Percentiles rank a stretch among this genome's conserved stretches.
Conservation (phyloP, 2,113 vertebrate species). For the Callipepla squamata region DNA sequence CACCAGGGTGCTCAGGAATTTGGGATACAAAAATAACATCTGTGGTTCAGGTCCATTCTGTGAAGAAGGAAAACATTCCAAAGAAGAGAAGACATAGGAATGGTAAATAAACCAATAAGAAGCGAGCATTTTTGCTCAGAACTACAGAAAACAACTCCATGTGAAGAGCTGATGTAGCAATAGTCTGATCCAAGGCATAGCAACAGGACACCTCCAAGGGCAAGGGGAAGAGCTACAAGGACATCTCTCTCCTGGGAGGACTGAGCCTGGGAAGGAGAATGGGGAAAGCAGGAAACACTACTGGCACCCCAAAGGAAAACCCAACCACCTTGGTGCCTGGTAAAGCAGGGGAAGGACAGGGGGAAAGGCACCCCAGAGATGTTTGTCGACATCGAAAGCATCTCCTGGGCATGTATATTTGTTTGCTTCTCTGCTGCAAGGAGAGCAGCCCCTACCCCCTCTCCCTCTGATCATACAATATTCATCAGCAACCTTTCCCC, state of each 20-base stretch:
- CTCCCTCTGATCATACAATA: conserved; percentile 26
- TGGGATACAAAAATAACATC: not conserved
- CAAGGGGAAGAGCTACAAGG: not conserved
- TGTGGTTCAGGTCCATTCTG: not conserved
- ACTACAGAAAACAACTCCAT: not conserved
- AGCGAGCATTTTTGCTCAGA: not conserved
- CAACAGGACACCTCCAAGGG: not conserved
- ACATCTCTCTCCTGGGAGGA: rapidly evolving
- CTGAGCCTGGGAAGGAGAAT: not conserved
- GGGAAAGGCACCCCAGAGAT: not conserved
- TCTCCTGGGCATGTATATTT: not conserved
- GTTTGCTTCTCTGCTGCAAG: not conserved
- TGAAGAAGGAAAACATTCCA: not conserved
- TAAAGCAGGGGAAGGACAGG: not conserved
- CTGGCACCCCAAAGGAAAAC: not conserved
- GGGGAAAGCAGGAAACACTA: not conserved
- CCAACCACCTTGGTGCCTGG: rapidly evolving
- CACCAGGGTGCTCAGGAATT: not conserved
- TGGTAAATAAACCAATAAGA: not conserved
- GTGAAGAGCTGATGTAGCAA: not conserved
- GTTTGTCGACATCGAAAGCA: conserved; percentile 25
- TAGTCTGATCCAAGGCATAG: not conserved
- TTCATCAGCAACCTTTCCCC: not conserved
- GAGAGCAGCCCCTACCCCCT: not conserved
- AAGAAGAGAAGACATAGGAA: not conserved